Evolutionary conservation across 1,140 invertebrate species (phyloP).

Genomic region (Listronotus oregonensis): DNA sequence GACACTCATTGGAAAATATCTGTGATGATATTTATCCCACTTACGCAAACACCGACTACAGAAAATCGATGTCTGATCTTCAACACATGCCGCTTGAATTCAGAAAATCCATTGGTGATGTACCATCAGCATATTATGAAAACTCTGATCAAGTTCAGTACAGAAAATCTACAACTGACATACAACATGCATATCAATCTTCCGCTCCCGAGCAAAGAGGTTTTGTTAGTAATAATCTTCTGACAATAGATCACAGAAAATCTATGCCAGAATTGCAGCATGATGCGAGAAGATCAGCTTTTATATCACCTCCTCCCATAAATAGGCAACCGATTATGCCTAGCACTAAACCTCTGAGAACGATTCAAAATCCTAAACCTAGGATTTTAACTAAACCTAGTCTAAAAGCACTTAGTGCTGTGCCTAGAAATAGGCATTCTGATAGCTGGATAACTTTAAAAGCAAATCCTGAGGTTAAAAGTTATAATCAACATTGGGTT

Average conservation of each 20-base stretch:
- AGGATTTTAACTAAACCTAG: slow-evolving; percentile 65
- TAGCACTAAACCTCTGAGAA: slow-evolving; percentile 48
- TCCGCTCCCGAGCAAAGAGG: slow-evolving; percentile 30
- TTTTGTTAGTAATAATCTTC: slow-evolving; percentile 17
- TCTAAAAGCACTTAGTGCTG: slow-evolving; percentile 77
- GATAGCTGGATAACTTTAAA: slow-evolving; percentile 74
- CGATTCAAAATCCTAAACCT: slow-evolving; percentile 29
- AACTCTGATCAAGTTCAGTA: slow-evolving; percentile 35
- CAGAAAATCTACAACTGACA: slow-evolving; percentile 47
- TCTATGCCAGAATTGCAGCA: slow-evolving; percentile 60
- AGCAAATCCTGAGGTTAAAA: slow-evolving; percentile 68
- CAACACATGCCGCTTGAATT: slow-evolving; percentile 37
- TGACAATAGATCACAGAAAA: slow-evolving; percentile 57
- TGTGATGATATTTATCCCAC: slow-evolving; percentile 49
- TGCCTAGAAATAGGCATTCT: slow-evolving; percentile 74
- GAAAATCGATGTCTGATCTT: slow-evolving; percentile 71
- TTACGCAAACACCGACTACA: slow-evolving; percentile 59
- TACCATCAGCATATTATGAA: slow-evolving; percentile 40
- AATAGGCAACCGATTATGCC: slow-evolving; percentile 45
- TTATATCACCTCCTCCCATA: slow-evolving; percentile 58
- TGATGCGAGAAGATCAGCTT: slow-evolving; percentile 55
- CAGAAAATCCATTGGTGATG: slow-evolving; percentile 46
- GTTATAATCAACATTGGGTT: slow-evolving; percentile 84
- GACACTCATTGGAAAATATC: slow-evolving; percentile 67
- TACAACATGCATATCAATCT: slow-evolving; percentile 44